Evolutionary conservation across 1,140 invertebrate species (phyloP), one percentile per base, ranked within the genome.

Genomic region (Cydia amplana): DNA sequence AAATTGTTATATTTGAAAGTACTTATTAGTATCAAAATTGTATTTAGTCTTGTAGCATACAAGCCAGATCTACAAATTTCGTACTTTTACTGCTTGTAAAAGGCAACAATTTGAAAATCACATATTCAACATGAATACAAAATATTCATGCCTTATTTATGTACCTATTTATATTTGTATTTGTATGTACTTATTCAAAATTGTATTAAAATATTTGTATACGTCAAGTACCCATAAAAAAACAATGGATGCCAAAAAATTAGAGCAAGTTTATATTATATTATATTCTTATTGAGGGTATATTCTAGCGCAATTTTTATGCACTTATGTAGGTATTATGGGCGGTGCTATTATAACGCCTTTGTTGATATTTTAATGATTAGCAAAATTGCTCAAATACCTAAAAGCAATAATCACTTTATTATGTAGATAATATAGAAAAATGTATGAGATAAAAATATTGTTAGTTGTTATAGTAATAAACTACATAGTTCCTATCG

Each of bases 401-500:
- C 18, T 20, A 23, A 60, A 60, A 10, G 20, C 18, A 60, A 23
- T 23, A 60, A 55, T 5, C n/a, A 18, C n/a, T 55, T 14, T 55
- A 18, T 51, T 55, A 55, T 60, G 2, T 60, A 60, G 18, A 60
- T 60, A 60, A 23, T 60, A 23, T 60, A 60, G 18, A 23, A 60
- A 60, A 23, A 60, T 60, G 55, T 60, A 55, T 55, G n/a, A 9
- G 16, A 7, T 60, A 60, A 23, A 16, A 55, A 16, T n/a, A 55
- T 23, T 60, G 20, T 2, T 23, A 10, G 7, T 20, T 60, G 7
- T 18, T 60, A 60, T 23, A 6, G 20, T 9, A 20, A 60, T 18
- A n/a, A 46, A 46, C 43, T 46, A n/a, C n/a, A n/a, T n/a, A 46
- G 55, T 60, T 60, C 55, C 55, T 60, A 60, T 60, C 9, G 55